Percentiles rank a stretch among this genome's conserved stretches.
These are phyloP conservation scores for Eufriesea mexicana DNA, from an alignment of 1,140 invertebrate genomes.

Conservation along the genomic window DNA sequence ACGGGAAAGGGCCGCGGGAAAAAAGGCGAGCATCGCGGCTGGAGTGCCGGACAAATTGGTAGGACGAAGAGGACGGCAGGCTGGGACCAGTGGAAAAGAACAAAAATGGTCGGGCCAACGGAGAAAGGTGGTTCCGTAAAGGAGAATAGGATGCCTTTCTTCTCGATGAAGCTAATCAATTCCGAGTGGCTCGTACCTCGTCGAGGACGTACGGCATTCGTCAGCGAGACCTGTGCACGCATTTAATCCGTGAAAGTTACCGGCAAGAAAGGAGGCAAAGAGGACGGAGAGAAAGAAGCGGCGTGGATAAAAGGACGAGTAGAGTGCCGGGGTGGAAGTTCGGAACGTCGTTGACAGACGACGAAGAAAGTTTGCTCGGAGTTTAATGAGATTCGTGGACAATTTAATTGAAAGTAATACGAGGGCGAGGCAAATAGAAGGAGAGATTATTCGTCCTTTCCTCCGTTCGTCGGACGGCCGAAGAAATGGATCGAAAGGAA, in stretches of 20 bases:
- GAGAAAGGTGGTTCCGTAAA: constrained; percentile 12
- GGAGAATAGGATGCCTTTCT: constrained; percentile 7
- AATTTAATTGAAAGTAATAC: constrained; percentile 53
- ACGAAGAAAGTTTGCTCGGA: constrained; percentile 32
- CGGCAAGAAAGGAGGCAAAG: background rate
- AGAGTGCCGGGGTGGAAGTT: background rate
- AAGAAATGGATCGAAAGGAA: constrained; percentile 22
- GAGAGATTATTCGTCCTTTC: background rate
- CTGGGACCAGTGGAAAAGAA: background rate
- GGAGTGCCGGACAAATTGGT: constrained; percentile 56
- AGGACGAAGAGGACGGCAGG: background rate
- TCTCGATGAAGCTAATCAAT: constrained; percentile 54
- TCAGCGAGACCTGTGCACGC: background rate
- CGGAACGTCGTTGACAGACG: background rate
- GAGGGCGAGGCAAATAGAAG: constrained; percentile 16
- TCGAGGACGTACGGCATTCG: background rate
- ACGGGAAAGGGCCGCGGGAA: background rate
- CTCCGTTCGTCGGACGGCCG: background rate
- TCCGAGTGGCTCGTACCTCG: constrained; percentile 13
- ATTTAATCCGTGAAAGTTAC: constrained; percentile 2
- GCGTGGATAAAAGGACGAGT: too few relatives aligned
- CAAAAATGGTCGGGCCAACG: background rate
- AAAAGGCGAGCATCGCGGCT: constrained; percentile 31
- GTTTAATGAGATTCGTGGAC: constrained; percentile 50
- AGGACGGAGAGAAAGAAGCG: background rate